These are phyloP conservation scores for Eumaeus atala DNA, from an alignment of 1,140 invertebrate genomes.

Conservation along the genomic window DNA sequence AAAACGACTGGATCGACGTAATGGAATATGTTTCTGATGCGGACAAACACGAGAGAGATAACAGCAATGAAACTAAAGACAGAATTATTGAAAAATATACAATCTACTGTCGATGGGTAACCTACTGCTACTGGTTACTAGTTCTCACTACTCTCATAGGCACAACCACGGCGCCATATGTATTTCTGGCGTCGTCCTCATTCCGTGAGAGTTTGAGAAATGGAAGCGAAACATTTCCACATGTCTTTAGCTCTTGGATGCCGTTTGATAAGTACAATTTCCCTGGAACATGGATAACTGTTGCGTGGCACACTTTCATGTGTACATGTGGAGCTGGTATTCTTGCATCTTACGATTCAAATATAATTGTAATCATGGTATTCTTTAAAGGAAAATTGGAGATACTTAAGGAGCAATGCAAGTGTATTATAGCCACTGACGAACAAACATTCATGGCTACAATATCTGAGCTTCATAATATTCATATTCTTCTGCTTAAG, in stretches of 20 bases:
- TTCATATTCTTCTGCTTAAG: slow-evolving; percentile 46
- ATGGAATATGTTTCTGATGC: slow-evolving; percentile 49
- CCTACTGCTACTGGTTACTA: slow-evolving; percentile 49
- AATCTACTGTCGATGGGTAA: slow-evolving; percentile 43
- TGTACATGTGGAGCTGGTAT: slow-evolving; percentile 41
- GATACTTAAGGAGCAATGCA: slow-evolving; percentile 47
- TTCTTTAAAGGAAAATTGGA: slow-evolving; percentile 57
- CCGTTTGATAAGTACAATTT: slow-evolving; percentile 50
- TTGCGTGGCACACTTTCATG: slow-evolving; percentile 37
- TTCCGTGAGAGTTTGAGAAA: slow-evolving; percentile 41
- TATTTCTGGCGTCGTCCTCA: slow-evolving; percentile 37
- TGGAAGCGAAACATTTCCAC: slow-evolving; percentile 51
- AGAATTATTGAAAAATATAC: slow-evolving; percentile 47
- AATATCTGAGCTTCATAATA: slow-evolving; percentile 39
- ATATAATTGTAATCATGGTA: slow-evolving; percentile 46
- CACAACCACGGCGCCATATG: slow-evolving; percentile 33
- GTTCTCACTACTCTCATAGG: slow-evolving; percentile 42
- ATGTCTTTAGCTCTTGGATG: slow-evolving; percentile 58
- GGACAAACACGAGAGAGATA: slow-evolving; percentile 49
- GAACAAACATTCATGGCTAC: slow-evolving; percentile 13
- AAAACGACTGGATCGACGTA: slow-evolving; percentile 43
- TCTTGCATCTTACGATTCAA: slow-evolving; percentile 49
- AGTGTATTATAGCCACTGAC: slow-evolving; percentile 33
- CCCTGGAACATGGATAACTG: slow-evolving; percentile 47
- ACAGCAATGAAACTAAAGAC: slow-evolving; percentile 23